Evolutionary conservation across 2,797 vertebrate genomes (phyloP).

Genomic region (Esox lucius): DNA sequence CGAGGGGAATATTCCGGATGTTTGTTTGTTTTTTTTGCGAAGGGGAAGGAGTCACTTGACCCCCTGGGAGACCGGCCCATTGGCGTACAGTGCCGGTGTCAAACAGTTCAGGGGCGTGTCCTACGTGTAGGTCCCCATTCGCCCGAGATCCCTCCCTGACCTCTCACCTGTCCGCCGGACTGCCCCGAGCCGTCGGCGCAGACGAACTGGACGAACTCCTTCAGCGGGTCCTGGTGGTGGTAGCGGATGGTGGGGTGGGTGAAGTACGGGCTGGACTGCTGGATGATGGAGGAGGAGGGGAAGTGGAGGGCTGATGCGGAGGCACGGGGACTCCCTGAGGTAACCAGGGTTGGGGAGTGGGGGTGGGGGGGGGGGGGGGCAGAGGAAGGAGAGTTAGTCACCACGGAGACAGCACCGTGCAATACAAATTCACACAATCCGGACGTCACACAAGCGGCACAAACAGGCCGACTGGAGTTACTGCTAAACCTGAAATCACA

Average conservation of each 20-base stretch:
- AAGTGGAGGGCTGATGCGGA: conserved; percentile 94
- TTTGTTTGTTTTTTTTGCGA: not conserved
- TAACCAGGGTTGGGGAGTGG: conserved; percentile 96
- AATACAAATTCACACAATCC: not conserved
- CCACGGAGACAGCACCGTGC: conserved; percentile 17
- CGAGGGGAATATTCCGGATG: not conserved
- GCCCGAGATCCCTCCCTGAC: not conserved
- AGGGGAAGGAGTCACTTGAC: too few species aligned
- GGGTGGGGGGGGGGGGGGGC: conserved; percentile 79
- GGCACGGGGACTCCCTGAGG: conserved; percentile 91
- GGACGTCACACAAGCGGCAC: not conserved
- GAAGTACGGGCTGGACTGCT: conserved; percentile 96
- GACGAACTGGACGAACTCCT: conserved; percentile 88
- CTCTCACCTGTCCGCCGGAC: conserved; percentile 82
- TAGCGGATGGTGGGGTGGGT: conserved; percentile 97
- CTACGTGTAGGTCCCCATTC: not conserved
- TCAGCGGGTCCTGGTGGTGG: conserved; percentile 91
- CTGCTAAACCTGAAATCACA: not conserved
- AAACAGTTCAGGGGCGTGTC: not conserved
- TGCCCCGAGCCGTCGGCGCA: conserved; percentile 84
- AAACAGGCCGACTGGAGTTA: not conserved
- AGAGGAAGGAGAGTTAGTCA: conserved; percentile 13
- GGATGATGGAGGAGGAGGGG: conserved; percentile 94
- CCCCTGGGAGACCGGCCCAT: too few species aligned
- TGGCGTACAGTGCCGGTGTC: too few species aligned